phyloP scores from a whole-genome alignment of 2,888 invertebrate genomes.

The Osmoderma eremita region DNA sequence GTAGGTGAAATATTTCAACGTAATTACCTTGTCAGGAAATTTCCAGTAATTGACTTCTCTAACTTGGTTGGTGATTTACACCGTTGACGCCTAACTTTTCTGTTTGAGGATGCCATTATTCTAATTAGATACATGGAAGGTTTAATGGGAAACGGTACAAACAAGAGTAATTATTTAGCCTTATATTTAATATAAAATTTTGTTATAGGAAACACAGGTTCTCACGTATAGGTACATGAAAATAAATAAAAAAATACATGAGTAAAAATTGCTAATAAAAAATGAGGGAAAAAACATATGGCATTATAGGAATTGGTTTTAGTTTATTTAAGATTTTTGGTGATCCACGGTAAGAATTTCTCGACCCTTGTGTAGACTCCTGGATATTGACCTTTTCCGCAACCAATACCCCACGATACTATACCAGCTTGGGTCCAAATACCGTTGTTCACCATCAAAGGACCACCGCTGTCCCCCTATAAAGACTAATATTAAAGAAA shows the following conservation, averaged over 20 bases:
- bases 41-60: no score
- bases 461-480: conserved; percentile 91
- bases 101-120: no score
- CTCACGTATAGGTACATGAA: conserved; percentile 24
- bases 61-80: no score
- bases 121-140: no score
- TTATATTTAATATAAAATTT: conserved; percentile 36
- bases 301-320: conserved; percentile 22
- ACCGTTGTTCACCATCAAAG: conserved; percentile 81
- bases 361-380: conserved; percentile 90
- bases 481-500: no score
- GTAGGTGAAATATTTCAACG: no score
- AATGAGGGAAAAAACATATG: not conserved
- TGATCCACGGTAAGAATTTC: conserved; percentile 85
- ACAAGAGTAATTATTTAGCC: conserved; percentile 1
- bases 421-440: conserved; percentile 87
- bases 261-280: conserved; percentile 10
- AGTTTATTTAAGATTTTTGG: conserved; percentile 80
- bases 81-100: no score
- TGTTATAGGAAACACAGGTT: conserved; percentile 37
- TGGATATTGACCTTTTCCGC: conserved; percentile 90
- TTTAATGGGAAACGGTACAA: no score
- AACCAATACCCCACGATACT: conserved; percentile 92
- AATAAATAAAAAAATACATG: conserved; percentile 35
- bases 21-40: no score